A percentile compares a stretch with the other conserved stretches of the same genome.
These are phyloP conservation scores for Dicrurus megarhynchus DNA, from an alignment of 2,113 vertebrate genomes.

Conservation along the genomic window DNA sequence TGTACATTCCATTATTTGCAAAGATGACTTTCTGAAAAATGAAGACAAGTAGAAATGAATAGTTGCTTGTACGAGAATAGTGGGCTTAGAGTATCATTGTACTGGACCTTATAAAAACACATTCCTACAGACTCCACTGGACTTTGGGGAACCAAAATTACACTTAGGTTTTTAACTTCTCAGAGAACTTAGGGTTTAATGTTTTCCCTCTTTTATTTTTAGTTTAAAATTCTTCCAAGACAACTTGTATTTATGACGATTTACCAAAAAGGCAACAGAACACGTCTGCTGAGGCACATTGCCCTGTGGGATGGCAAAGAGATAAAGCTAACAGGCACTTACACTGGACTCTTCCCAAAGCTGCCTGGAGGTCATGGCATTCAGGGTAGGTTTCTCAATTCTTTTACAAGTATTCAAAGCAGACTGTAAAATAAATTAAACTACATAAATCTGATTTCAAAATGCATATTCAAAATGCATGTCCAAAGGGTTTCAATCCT, in stretches of 20 bases:
- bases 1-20: not conserved
- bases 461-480: not conserved
- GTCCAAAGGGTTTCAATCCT: not conserved
- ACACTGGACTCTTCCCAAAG: conserved; percentile 65
- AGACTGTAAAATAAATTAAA: not conserved
- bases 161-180: not conserved
- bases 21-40: not conserved
- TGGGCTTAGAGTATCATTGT: not conserved
- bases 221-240: conserved; percentile 74
- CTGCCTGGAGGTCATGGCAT: conserved; percentile 64
- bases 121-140: not conserved
- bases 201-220: not conserved
- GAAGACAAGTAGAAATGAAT: not conserved
- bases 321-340: conserved; percentile 61
- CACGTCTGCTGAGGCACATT: conserved; percentile 60
- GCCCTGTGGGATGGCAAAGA: conserved; percentile 74
- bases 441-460: not conserved
- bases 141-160: not conserved
- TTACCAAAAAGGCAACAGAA: conserved; percentile 64
- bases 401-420: not conserved
- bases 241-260: conserved; percentile 53
- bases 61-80: not conserved
- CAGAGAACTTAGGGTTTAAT: not conserved
- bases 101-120: not conserved
- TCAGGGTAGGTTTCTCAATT: conserved; percentile 65